phyloP scores from a whole-genome alignment of 2,797 vertebrate genomes.

The Babyrousa celebensis region DNA sequence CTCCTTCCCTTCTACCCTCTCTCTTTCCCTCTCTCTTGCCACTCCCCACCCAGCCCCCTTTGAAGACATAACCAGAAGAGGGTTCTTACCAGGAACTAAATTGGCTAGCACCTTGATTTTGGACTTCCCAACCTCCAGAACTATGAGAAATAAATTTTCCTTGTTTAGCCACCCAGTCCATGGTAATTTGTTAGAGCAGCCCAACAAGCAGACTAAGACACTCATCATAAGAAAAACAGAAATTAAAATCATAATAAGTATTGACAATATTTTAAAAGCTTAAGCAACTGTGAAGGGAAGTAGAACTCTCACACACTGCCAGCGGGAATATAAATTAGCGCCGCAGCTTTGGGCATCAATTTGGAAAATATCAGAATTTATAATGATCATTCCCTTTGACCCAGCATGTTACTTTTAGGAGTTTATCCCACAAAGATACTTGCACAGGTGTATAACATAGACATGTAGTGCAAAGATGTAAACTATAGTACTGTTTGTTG shows the following conservation, averaged over 20 bases:
- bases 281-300: background rate
- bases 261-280: conserved; percentile 1
- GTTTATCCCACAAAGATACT: background rate
- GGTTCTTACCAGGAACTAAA: background rate
- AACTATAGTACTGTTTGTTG: background rate
- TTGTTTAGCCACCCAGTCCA: background rate
- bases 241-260: conserved; percentile 37
- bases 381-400: background rate
- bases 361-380: conserved; percentile 23
- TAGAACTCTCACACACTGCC: background rate
- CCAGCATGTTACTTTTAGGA: background rate
- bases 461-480: background rate
- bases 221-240: conserved; percentile 56
- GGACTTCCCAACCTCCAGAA: background rate
- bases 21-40: background rate
- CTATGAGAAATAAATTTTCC: conserved; percentile 2
- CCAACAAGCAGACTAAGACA: background rate
- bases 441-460: background rate
- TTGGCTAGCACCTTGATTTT: background rate
- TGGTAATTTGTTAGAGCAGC: background rate
- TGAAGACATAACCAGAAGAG: background rate
- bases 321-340: background rate
- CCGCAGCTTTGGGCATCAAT: background rate
- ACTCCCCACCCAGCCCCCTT: background rate
- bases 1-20: background rate